Evolutionary conservation across 2,888 invertebrate species (phyloP).

Genomic region (Nomada hirtipes): DNA sequence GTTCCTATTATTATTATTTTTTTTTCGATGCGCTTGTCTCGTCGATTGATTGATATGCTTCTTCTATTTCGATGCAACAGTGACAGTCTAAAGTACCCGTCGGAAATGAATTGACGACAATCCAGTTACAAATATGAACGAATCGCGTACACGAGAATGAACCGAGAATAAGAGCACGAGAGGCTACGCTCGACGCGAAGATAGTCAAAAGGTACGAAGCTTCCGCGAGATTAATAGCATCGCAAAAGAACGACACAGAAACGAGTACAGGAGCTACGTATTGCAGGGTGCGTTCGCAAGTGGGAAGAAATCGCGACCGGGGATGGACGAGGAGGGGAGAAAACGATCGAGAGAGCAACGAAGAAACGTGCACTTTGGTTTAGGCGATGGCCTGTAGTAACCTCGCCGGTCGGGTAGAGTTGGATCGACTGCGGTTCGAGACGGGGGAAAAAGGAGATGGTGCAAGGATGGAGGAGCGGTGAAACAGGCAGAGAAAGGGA

Average conservation of each 20-base stretch:
- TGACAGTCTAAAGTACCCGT: not conserved
- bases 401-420: constrained; percentile 74
- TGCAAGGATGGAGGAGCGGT: constrained; percentile 49
- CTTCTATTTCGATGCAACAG: not conserved
- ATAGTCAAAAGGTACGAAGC: constrained; percentile 2
- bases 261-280: constrained; percentile 32
- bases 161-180: not conserved
- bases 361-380: constrained; percentile 75
- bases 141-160: too few species aligned
- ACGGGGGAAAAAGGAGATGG: constrained; percentile 58
- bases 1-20: not conserved
- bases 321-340: constrained; percentile 34
- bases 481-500: constrained; percentile 52
- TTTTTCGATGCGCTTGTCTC: not conserved
- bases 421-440: constrained; percentile 74
- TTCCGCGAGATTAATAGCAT: constrained; percentile 12
- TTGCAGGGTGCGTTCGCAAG: constrained; percentile 57
- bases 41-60: not conserved
- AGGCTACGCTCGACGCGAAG: constrained; percentile 19
- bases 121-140: too few species aligned
- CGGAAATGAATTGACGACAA: too few species aligned
- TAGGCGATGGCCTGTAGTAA: constrained; percentile 82
- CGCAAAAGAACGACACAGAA: constrained; percentile 26
- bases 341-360: constrained; percentile 45
- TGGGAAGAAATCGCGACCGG: constrained; percentile 38